These are phyloP conservation scores for Sminthurinus aureus DNA, from an alignment of 2,888 invertebrate species.

Conservation along the genomic window DNA sequence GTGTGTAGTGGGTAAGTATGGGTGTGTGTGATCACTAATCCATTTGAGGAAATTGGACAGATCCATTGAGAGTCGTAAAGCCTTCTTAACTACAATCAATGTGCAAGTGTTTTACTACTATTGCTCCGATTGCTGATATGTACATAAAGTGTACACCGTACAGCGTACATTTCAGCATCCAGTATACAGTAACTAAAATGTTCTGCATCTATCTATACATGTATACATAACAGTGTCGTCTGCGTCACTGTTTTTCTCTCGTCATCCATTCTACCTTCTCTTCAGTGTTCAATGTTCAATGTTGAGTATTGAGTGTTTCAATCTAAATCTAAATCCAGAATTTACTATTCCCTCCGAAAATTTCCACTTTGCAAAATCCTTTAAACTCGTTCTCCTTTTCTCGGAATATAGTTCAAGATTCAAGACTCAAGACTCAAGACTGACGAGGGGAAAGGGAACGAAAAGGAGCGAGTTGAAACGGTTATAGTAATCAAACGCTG, in stretches of 20 bases:
- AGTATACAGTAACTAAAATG: too few relatives aligned
- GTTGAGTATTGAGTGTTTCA: too few relatives aligned
- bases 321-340: background rate
- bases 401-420: background rate
- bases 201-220: too few relatives aligned
- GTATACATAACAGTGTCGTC: too few relatives aligned
- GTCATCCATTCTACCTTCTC: background rate
- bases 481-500: background rate
- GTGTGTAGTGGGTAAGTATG: too few relatives aligned
- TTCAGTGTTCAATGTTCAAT: background rate
- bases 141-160: background rate
- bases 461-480: background rate
- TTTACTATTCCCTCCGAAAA: conserved; percentile 1
- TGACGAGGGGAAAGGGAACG: background rate
- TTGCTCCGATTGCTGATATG: background rate
- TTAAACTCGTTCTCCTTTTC: background rate
- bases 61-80: conserved; percentile 56
- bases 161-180: too few relatives aligned
- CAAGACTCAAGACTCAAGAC: too few relatives aligned
- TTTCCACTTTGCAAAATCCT: conserved; percentile 4
- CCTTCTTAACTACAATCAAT: conserved; percentile 38
- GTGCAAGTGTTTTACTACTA: background rate
- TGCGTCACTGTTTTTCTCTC: background rate
- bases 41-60: conserved; percentile 60
- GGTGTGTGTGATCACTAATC: conserved; percentile 53